phyloP scores from a whole-genome alignment of 2,797 vertebrate species.

The Coranthus polyacanthus region DNA sequence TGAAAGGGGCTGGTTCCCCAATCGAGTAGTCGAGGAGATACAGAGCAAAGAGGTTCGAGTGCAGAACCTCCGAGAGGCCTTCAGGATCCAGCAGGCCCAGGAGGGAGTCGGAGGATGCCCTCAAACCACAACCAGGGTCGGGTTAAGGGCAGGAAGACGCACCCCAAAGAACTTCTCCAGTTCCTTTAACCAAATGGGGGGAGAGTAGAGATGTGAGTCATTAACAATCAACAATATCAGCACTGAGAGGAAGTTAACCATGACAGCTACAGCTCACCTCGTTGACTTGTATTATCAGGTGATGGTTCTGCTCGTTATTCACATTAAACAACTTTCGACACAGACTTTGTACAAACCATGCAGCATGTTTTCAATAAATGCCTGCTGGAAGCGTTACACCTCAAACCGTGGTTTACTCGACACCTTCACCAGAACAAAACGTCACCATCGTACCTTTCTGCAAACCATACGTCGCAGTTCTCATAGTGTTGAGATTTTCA shows the following conservation, averaged over 20 bases:
- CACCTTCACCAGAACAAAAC: too few relatives aligned
- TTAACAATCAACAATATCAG: too few relatives aligned
- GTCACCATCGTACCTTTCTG: background rate
- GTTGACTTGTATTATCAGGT: too few relatives aligned
- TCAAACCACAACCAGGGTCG: constrained; percentile 46
- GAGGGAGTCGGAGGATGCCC: constrained; percentile 63
- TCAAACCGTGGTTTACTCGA: too few relatives aligned
- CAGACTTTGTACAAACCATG: constrained; percentile 21
- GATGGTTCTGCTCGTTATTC: too few relatives aligned
- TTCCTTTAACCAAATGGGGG: constrained; percentile 54
- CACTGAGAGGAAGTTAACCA: constrained; percentile 22
- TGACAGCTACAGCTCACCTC: too few relatives aligned
- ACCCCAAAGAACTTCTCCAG: constrained; percentile 65
- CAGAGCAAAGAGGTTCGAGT: constrained; percentile 92
- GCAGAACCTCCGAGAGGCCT: constrained; percentile 94
- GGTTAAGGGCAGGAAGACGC: constrained; percentile 66
- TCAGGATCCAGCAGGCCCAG: constrained; percentile 92
- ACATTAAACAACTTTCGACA: constrained; percentile 21
- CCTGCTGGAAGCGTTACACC: constrained; percentile 26
- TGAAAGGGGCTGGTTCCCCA: constrained; percentile 97
- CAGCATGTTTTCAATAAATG: constrained; percentile 53
- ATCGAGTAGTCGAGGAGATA: constrained; percentile 93
- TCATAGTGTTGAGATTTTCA: too few relatives aligned
- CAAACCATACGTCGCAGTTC: too few relatives aligned
- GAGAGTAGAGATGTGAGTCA: constrained; percentile 49